phyloP scores from a whole-genome alignment of 1,140 invertebrate genomes.

The Lordiphosa clarofinis region DNA sequence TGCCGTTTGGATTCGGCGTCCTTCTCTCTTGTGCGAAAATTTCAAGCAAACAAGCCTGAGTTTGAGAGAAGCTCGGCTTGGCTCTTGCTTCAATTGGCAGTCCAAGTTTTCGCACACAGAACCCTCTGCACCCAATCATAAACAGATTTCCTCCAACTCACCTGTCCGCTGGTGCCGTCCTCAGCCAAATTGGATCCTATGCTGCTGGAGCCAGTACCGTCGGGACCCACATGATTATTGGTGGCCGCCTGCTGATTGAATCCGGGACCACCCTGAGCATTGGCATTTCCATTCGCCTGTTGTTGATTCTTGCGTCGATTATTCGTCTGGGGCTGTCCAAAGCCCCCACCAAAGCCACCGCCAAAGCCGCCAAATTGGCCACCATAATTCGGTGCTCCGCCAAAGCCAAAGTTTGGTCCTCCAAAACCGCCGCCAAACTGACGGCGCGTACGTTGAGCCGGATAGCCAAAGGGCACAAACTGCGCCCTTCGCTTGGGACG shows the following conservation, averaged over 20 bases:
- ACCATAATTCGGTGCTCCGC: neutral
- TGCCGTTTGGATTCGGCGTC: too few species aligned
- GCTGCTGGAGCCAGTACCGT: constrained; percentile 60
- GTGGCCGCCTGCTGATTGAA: constrained; percentile 75
- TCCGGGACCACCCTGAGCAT: constrained; percentile 48
- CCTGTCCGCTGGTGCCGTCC: constrained; percentile 71
- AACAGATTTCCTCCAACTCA: too few species aligned
- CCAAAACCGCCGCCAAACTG: constrained; percentile 48
- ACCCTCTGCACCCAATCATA: too few species aligned
- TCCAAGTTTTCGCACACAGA: too few species aligned
- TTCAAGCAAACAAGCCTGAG: too few species aligned
- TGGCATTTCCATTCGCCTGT: constrained; percentile 48
- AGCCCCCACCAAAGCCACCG: too few species aligned
- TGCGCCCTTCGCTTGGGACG: constrained; percentile 63
- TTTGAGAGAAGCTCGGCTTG: too few species aligned
- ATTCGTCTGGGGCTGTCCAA: constrained; percentile 13
- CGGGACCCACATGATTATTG: constrained; percentile 58
- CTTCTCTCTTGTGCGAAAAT: too few species aligned
- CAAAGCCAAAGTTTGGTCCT: constrained; percentile 10
- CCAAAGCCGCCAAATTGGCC: too few species aligned
- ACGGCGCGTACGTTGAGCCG: constrained; percentile 34
- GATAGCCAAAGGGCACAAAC: constrained; percentile 61
- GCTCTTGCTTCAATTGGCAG: too few species aligned
- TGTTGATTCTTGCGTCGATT: constrained; percentile 14
- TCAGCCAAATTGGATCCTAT: constrained; percentile 68